Evolutionary conservation across 2,888 invertebrate species (phyloP), one percentile per base, ranked within the genome.

Genomic region (Nymphalis c-album): DNA sequence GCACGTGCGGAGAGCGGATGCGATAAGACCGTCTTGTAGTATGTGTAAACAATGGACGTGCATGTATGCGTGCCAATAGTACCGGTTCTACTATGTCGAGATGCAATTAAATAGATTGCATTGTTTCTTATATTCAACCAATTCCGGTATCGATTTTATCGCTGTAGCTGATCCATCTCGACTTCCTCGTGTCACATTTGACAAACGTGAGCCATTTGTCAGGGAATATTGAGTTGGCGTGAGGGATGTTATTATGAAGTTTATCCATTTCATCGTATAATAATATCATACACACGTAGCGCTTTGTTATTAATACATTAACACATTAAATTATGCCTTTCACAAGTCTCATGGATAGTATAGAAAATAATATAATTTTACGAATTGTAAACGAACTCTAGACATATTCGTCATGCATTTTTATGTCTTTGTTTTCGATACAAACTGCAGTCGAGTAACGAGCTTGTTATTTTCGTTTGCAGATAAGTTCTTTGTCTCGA

Each of bases 61-160:
- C 80, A 77, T 81, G 60, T 68, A 64, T 77, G 78, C 77, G 79
- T 78, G 77, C 78, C 77, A 75, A 78, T 74, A 73, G 66, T 74
- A 71, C 75, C 70, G 71, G 79, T 80, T 80, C 79, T 77, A 78
- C 77, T 77, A 75, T 77, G 76, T 77, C 77, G 77, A 80, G 79
- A 83, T 84, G 79, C 80, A 84, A 86, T 87, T 82, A 86, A 82
- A 84, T 81, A 82, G 78, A 76, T 60, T 74, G 76, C 76, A 77
- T 76, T 79, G 82, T 84, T 86, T 85, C 85, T 79, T 75, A 76
- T 84, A 82, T 82, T 78, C 81, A 78, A 80, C 71, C 73, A 71
- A 76, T 81, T 81, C 83, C 83, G 82, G 75, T 63, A 60, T 82
- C 78, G 80, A 79, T 78, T 80, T 80, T 84, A 86, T 85, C 84